Evolutionary conservation across 64 coral and sea anemone genomes (phyloP), one percentile per base, ranked within the genome.

Genomic region (Anthopleura sola): DNA sequence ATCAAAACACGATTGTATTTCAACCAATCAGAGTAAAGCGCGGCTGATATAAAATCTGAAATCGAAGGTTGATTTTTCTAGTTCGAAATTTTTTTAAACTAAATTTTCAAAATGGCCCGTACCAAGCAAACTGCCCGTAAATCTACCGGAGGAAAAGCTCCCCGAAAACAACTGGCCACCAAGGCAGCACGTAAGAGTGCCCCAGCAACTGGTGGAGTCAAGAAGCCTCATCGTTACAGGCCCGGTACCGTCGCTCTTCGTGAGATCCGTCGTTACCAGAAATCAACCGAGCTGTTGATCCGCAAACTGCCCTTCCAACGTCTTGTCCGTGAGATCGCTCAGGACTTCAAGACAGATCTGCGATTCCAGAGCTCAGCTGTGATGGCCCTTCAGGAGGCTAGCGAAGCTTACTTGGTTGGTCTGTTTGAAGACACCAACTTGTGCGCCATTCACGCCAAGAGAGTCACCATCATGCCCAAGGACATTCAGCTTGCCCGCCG

Each of bases 371-470:
- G 92, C 50, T 86, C 82, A 37, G 92, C 92, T 17, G 92, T 93
- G 39, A 93, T 93, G 87, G 87, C 92, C 20, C 92, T 93, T 86
- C 92, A 93, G 75, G 92, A 93, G 60, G 92, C 92, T 38, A 93
- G 92, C 77, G 92, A 93, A 75, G 92, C 92, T 37, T 93, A 93
- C 60, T 81, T 93, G 10, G 92, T 93, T 86, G 92, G 92, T 86
- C 82, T 93, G 47, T 93, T 93, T 86, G 92, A 93, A 47, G 92
- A 93, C 76, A 90, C 92, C 83, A 93, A 93, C 84, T 93, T 93
- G 87, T 93, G 92, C 83, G 92, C 92, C 58, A 93, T 93, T 71
- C 92, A 94, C 84, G 92, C 87, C 87, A 94, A 94, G 88, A 83
- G 92, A 13, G 92, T 90, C 36, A 90, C 92, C 78, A 90, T 94